A percentile compares a stretch with the other conserved stretches of the same genome.
Conservation (phyloP, 2,888 invertebrate species). For the Dascillus cervinus region DNA sequence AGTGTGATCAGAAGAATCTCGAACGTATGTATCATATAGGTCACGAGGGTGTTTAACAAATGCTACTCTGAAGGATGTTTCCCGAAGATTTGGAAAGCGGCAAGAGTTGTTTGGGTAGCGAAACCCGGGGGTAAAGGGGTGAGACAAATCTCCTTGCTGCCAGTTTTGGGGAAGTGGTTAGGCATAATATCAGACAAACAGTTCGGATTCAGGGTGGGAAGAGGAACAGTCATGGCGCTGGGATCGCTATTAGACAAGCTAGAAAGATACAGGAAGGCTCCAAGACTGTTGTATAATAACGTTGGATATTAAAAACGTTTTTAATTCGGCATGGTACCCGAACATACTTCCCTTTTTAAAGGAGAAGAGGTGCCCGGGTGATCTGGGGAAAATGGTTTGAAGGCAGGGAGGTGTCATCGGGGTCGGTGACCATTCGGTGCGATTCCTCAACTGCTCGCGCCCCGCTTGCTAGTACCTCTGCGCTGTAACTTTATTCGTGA, state of each 20-base stretch:
- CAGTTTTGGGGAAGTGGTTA: slow-evolving; percentile 23
- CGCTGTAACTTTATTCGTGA: too few species aligned
- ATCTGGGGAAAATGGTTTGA: slow-evolving; percentile 6
- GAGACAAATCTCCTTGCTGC: slow-evolving; percentile 24
- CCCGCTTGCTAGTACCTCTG: too few species aligned
- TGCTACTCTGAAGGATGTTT: slow-evolving; percentile 21
- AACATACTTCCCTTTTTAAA: neutral
- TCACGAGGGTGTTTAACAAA: too few species aligned
- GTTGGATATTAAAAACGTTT: slow-evolving; percentile 4
- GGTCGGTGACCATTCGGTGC: slow-evolving; percentile 3
- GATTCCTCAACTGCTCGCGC: too few species aligned
- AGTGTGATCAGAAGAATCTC: too few species aligned
- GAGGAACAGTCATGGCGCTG: slow-evolving; percentile 23
- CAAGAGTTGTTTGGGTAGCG: slow-evolving; percentile 18
- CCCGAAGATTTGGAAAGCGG: slow-evolving; percentile 19
- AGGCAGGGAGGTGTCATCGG: slow-evolving; percentile 10
- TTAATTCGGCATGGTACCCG: neutral
- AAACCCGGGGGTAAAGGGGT: slow-evolving; percentile 20
- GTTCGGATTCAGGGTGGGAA: slow-evolving; percentile 21
- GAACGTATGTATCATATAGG: too few species aligned
- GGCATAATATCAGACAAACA: slow-evolving; percentile 20
- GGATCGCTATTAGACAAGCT: slow-evolving; percentile 3
- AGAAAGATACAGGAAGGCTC: neutral
- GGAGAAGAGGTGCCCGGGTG: slow-evolving; percentile 4
- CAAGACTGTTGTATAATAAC: slow-evolving; percentile 1